Evolutionary conservation across 2,797 vertebrate genomes (phyloP).

Genomic region (Arnoldichthys spilopterus): DNA sequence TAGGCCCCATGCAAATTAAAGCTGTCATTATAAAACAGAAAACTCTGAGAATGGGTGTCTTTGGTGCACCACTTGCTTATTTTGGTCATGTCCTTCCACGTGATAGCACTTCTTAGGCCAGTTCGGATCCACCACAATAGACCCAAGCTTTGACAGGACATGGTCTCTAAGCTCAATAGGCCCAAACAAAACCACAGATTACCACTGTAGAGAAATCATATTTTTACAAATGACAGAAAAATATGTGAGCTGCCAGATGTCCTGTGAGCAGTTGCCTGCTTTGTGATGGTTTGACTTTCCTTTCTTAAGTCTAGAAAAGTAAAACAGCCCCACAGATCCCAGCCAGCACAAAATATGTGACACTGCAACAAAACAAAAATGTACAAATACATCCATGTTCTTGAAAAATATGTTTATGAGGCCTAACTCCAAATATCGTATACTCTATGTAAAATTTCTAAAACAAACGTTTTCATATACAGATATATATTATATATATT

Average conservation of each 20-base stretch:
- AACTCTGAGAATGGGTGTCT: conserved; percentile 54
- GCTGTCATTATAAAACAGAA: conserved; percentile 9
- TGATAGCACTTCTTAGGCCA: neutral
- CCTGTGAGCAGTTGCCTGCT: neutral
- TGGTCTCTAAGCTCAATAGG: conserved; percentile 59
- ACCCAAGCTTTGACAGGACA: conserved; percentile 57
- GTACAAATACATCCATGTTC: neutral
- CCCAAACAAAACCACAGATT: conserved; percentile 74
- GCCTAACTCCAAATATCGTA: too few relatives aligned
- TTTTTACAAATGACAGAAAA: conserved; percentile 54
- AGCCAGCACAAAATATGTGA: neutral
- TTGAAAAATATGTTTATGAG: too few relatives aligned
- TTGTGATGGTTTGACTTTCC: neutral
- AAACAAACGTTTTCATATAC: too few relatives aligned
- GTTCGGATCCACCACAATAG: conserved; percentile 50
- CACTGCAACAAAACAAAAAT: neutral
- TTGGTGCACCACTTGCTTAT: conserved; percentile 72
- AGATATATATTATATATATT: too few relatives aligned
- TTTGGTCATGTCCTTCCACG: conserved; percentile 71
- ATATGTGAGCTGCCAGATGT: conserved; percentile 10
- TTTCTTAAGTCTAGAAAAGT: neutral
- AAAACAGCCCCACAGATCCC: neutral
- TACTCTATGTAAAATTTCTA: too few relatives aligned
- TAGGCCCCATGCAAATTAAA: neutral
- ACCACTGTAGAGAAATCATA: conserved; percentile 67